phyloP scores from a whole-genome alignment of 1,140 invertebrate species.

The Phocides pigmalion region DNA sequence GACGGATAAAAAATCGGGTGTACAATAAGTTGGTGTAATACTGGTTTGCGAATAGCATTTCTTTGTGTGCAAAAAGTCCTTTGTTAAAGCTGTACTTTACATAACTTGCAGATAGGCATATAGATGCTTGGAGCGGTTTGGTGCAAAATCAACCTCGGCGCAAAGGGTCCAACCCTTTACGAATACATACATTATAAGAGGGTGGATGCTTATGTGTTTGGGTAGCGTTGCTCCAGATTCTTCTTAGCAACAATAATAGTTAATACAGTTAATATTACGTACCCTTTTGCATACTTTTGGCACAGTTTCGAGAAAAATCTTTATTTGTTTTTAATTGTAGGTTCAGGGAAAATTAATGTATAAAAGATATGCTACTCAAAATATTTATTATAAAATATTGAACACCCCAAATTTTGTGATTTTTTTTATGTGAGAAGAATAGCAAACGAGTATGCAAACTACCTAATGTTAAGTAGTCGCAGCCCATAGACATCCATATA shows the following conservation, averaged over 20 bases:
- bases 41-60: conserved; percentile 35
- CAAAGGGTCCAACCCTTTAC: conserved; percentile 63
- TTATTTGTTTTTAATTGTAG: too few species aligned
- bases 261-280: background rate
- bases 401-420: too few species aligned
- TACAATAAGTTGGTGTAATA: conserved; percentile 22
- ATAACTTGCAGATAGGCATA: conserved; percentile 41
- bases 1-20: conserved; percentile 2
- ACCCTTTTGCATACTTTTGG: too few species aligned
- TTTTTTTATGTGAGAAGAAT: too few species aligned
- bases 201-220: conserved; percentile 16
- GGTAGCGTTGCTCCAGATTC: conserved; percentile 10
- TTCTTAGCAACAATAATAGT: background rate
- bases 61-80: conserved; percentile 47
- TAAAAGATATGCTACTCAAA: too few species aligned
- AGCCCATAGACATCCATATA: too few species aligned
- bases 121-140: conserved; percentile 53
- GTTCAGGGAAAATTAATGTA: too few species aligned
- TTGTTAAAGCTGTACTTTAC: conserved; percentile 42
- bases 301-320: too few species aligned
- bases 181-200: conserved; percentile 31
- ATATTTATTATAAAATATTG: too few species aligned
- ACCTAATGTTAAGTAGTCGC: too few species aligned
- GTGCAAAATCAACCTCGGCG: conserved; percentile 62
- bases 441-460: too few species aligned